Evolutionary conservation across 1,140 invertebrate genomes (phyloP).

Genomic region (Lanistes nyassanus): DNA sequence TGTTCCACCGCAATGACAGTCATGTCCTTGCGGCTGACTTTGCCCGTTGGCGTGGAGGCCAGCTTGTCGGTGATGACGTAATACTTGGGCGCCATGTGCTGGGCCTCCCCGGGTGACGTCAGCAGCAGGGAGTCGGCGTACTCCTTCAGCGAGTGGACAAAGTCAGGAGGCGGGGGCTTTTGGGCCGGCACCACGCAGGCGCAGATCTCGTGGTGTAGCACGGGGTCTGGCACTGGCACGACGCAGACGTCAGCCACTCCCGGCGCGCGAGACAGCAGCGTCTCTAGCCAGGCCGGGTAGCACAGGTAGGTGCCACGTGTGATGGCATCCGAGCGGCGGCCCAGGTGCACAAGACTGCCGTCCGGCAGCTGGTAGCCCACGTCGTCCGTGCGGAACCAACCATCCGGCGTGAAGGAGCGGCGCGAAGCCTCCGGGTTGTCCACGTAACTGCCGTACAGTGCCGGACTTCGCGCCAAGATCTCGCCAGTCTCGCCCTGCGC

Average conservation of each 20-base stretch:
- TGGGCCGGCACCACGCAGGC: slow-evolving; percentile 28
- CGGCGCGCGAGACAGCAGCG: slow-evolving; percentile 13
- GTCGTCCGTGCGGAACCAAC: slow-evolving; percentile 39
- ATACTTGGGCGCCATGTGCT: slow-evolving; percentile 34
- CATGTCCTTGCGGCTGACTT: slow-evolving; percentile 28
- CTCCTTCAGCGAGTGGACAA: slow-evolving; percentile 11
- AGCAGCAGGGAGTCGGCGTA: slow-evolving; percentile 18
- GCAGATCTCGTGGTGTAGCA: slow-evolving; percentile 36
- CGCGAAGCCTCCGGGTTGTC: slow-evolving; percentile 26
- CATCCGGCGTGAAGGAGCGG: slow-evolving; percentile 25
- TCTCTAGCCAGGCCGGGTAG: slow-evolving; percentile 36
- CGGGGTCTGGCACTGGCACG: slow-evolving; percentile 31
- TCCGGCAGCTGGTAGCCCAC: slow-evolving; percentile 26
- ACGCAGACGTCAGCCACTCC: slow-evolving; percentile 27
- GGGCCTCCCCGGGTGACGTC: slow-evolving; percentile 16
- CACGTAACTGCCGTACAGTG: slow-evolving; percentile 26
- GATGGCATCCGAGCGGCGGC: slow-evolving; percentile 34
- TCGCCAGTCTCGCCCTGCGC: slow-evolving; percentile 23
- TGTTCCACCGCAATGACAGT: slow-evolving; percentile 2
- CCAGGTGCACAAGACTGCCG: slow-evolving; percentile 22
- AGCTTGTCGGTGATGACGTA: slow-evolving; percentile 27
- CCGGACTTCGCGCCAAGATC: slow-evolving; percentile 24
- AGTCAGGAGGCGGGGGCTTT: not conserved
- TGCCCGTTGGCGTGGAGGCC: slow-evolving; percentile 28
- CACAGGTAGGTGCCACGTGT: slow-evolving; percentile 27